Evolutionary conservation across 2,888 invertebrate genomes (phyloP).

Genomic region (Drosophila barbarae): DNA sequence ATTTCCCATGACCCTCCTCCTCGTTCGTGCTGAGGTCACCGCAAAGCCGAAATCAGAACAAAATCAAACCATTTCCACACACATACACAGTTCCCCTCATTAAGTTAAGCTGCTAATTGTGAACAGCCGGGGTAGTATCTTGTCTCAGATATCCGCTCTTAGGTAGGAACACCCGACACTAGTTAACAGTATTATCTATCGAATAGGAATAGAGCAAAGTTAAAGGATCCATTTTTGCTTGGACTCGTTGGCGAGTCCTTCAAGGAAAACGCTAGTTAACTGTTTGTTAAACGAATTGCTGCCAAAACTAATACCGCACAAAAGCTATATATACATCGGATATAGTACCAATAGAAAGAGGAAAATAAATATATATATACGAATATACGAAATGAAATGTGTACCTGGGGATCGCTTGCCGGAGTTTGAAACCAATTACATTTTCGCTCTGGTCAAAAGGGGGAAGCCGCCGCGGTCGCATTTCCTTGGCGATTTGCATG

Average conservation of each 20-base stretch:
- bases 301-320: slow-evolving; percentile 34
- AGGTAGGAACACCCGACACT: slow-evolving; percentile 6
- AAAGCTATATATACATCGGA: slow-evolving; percentile 9
- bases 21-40: slow-evolving; percentile 30
- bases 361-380: slow-evolving; percentile 23
- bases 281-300: slow-evolving; percentile 31
- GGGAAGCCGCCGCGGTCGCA: slow-evolving; percentile 3
- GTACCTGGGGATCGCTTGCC: slow-evolving; percentile 7
- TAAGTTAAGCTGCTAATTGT: slow-evolving; percentile 25
- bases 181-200: slow-evolving; percentile 27
- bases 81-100: slow-evolving; percentile 4
- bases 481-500: slow-evolving; percentile 35
- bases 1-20: neutral
- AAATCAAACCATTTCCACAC: slow-evolving; percentile 11
- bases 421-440: slow-evolving; percentile 32
- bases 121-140: neutral
- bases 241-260: too few relatives aligned
- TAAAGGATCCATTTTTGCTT: neutral
- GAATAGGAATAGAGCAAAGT: neutral
- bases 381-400: slow-evolving; percentile 8
- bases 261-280: slow-evolving; percentile 12
- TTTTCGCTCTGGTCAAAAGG: slow-evolving; percentile 10
- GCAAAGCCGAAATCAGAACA: slow-evolving; percentile 31
- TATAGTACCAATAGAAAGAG: slow-evolving; percentile 3
- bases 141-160: slow-evolving; percentile 8